Conservation (phyloP, 2,113 vertebrate species). For the Petrocephalus zakoni region DNA sequence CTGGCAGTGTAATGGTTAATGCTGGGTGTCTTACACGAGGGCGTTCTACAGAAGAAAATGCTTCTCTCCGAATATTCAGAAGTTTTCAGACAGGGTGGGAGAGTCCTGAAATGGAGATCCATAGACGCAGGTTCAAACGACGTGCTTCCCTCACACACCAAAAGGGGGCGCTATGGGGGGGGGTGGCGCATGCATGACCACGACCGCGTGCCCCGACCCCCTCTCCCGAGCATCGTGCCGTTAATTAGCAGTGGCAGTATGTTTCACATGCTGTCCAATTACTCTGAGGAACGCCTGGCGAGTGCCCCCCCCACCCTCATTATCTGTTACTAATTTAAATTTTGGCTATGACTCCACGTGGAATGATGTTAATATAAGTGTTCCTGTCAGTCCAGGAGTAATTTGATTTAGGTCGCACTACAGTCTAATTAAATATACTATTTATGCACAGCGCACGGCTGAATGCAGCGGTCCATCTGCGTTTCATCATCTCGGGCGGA, state of each 20-base stretch:
- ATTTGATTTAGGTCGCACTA: constrained; percentile 75
- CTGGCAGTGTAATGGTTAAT: not conserved
- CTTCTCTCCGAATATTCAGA: not conserved
- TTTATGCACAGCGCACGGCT: constrained; percentile 70
- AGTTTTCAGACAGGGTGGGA: not conserved
- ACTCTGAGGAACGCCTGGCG: constrained; percentile 61
- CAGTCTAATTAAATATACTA: constrained; percentile 78
- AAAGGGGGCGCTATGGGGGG: not conserved
- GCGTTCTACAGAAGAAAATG: not conserved
- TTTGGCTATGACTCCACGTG: constrained; percentile 72
- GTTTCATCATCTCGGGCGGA: constrained; percentile 57
- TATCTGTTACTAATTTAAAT: constrained; percentile 81
- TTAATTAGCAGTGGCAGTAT: constrained; percentile 68
- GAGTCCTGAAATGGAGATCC: not conserved
- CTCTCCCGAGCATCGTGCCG: constrained; percentile 56
- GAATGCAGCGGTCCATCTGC: constrained; percentile 67
- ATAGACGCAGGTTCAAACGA: not conserved
- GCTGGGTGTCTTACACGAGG: not conserved
- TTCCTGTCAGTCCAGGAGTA: constrained; percentile 78
- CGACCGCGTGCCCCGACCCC: constrained; percentile 29
- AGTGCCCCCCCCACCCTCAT: constrained; percentile 73
- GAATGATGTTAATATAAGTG: constrained; percentile 76
- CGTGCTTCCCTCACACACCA: not conserved
- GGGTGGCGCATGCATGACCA: not conserved
- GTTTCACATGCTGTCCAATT: constrained; percentile 70